Conservation (phyloP, 2,888 invertebrate genomes). For the Metallyticus violacea region DNA sequence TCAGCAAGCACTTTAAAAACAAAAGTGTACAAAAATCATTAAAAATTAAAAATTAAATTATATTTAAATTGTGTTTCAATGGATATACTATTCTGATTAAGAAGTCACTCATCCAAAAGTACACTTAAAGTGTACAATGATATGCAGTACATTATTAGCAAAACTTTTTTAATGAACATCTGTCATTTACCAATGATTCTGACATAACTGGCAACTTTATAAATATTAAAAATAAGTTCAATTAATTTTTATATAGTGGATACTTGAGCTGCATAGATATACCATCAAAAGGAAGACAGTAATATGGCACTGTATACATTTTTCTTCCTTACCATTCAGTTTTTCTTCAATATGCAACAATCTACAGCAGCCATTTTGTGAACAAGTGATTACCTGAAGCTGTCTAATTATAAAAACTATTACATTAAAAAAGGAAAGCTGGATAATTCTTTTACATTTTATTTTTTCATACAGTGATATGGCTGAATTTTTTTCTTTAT, state of each 20-base stretch:
- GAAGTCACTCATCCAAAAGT: background rate
- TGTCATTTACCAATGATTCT: too few species aligned
- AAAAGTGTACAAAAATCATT: background rate
- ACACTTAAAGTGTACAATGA: background rate
- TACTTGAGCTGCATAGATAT: background rate
- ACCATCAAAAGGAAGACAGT: background rate
- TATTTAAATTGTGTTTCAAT: background rate
- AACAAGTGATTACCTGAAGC: background rate
- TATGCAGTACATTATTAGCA: background rate
- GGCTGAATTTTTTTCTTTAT: background rate
- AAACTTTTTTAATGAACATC: too few species aligned
- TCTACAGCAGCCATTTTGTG: background rate
- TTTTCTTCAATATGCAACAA: too few species aligned
- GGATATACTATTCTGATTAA: background rate
- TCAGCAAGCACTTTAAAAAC: background rate
- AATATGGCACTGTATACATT: background rate
- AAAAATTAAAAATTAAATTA: background rate
- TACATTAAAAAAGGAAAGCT: background rate
- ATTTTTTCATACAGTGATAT: too few species aligned
- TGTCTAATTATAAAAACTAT: background rate
- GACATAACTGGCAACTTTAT: background rate
- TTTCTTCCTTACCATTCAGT: background rate
- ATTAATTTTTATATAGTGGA: background rate
- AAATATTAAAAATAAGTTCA: background rate
- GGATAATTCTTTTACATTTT: background rate